phyloP scores from a whole-genome alignment of 2,888 invertebrate genomes.

The Eupithecia pulchellata region DNA sequence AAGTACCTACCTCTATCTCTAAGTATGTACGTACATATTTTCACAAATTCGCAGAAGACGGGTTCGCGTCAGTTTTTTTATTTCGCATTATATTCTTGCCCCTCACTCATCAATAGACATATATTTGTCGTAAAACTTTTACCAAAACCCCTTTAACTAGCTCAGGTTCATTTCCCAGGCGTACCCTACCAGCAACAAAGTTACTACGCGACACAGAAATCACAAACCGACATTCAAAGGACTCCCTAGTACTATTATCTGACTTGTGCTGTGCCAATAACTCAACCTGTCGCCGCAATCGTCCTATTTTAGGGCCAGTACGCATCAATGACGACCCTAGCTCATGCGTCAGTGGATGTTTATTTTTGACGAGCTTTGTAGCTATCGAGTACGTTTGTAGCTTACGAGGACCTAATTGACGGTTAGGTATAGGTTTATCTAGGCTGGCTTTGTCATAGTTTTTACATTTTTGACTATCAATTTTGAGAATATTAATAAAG shows the following conservation, averaged over 20 bases:
- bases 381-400: background rate
- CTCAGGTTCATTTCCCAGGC: background rate
- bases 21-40: no score
- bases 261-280: constrained; percentile 60
- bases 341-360: constrained; percentile 67
- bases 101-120: no score
- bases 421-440: no score
- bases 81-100: no score
- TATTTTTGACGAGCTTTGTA: constrained; percentile 61
- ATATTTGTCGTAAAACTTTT: background rate
- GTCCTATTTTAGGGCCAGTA: constrained; percentile 65
- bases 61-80: no score
- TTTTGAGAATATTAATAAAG: no score
- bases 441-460: no score
- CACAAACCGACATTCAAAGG: constrained; percentile 55
- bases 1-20: no score
- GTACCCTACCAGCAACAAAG: background rate
- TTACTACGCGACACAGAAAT: constrained; percentile 50
- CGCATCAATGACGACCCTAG: constrained; percentile 68
- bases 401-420: background rate
- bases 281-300: constrained; percentile 62
- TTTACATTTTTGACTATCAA: no score
- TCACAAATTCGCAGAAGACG: no score
- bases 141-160: background rate
- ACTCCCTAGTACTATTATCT: constrained; percentile 57